Conservation (phyloP, 2,888 invertebrate genomes). For the Drosophila mulleri region DNA sequence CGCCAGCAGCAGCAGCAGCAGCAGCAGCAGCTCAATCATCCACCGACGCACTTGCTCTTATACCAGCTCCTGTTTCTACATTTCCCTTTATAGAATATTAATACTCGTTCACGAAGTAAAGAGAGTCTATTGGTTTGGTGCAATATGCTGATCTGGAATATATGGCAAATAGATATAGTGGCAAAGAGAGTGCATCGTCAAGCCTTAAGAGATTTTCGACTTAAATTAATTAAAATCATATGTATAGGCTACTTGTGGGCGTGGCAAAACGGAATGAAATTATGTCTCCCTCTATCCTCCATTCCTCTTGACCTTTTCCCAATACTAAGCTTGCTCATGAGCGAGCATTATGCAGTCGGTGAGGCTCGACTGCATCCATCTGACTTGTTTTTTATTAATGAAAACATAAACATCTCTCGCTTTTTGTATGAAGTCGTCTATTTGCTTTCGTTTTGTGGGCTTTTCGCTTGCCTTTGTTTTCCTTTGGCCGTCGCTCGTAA, state of each 20-base stretch:
- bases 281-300: too few relatives aligned
- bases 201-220: too few relatives aligned
- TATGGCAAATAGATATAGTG: too few relatives aligned
- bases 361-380: background rate
- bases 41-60: slow-evolving; percentile 66
- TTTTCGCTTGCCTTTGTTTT: slow-evolving; percentile 62
- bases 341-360: background rate
- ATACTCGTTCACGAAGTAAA: background rate
- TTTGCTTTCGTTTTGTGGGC: slow-evolving; percentile 43
- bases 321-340: too few relatives aligned
- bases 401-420: slow-evolving; percentile 71
- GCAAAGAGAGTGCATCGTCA: too few relatives aligned
- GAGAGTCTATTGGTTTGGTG: background rate
- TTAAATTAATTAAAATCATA: too few relatives aligned
- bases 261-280: too few relatives aligned
- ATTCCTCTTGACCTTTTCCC: too few relatives aligned
- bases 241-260: too few relatives aligned
- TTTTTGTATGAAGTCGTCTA: slow-evolving; percentile 52
- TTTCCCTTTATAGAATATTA: slow-evolving; percentile 12
- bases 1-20: slow-evolving; percentile 8
- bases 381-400: slow-evolving; percentile 57
- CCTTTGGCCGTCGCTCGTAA: slow-evolving; percentile 67
- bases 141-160: too few relatives aligned
- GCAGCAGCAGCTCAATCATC: slow-evolving; percentile 60
- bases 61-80: slow-evolving; percentile 17